Base-by-base conservation (phyloP, 2,797 vertebrate species). In the Cynopterus sphinx region DNA sequence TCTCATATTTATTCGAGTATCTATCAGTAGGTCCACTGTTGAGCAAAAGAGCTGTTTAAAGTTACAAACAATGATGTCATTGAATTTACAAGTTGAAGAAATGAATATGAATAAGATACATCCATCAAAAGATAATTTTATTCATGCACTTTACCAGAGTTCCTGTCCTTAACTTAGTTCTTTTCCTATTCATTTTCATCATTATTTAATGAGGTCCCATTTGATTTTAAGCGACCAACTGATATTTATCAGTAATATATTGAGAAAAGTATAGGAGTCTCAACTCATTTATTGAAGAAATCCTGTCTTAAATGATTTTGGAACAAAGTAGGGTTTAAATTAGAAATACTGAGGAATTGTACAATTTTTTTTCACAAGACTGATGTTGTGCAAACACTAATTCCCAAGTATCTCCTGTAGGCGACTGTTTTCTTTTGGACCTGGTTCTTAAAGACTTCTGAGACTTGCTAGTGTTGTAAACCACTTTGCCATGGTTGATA, bases 101-200 rank as follows among this genome's bases (percentile, higher is more conserved):
- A 87, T 97, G 19, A 96, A 93, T 96, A 92, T 96, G 96, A 92
- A 96, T 82, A 87, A 88, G 68, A 46, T 88, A 49, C 3, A 79
- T 74, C 39, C 2, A 63, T 79, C 75, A 85, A 39, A 94, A 86
- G 65, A 24, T 85, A 70, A 75, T 95, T 97, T 94, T 92, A 82
- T 90, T 93, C 61, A 67, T 85, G 22, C 5, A 61, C 33, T 96
- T 93, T 78, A 71, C 59, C 46, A 73, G 7, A 94, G 13, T 91
- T 95, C 43, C 36, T 68, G 19, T 86, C 31, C 84, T 3, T 73
- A 92, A 65, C 49, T 36, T 70, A 46, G 17, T 71, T 68, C 43
- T 85, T 74, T 77, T 57, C 22, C 33, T 96, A 1, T 79, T 87
- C n/a, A 21, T 90, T 94, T 92, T 94, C 33, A 82, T 53, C 49